Evolutionary conservation across 1,140 invertebrate species (phyloP), one percentile per base, ranked within the genome.

Genomic region (Myzus persicae): DNA sequence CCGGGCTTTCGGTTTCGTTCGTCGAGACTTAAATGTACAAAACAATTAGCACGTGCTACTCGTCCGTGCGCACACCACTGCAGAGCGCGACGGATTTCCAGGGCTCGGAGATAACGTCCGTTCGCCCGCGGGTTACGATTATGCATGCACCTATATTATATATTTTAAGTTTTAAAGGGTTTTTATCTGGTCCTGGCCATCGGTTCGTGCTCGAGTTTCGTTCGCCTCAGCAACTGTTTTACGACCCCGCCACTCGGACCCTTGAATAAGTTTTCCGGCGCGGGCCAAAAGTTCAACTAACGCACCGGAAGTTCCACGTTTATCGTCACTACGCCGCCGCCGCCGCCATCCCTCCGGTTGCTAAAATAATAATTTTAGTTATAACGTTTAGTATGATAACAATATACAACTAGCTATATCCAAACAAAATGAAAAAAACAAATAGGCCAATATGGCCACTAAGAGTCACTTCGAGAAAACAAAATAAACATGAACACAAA

Each of bases 41-140:
- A 84, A 84, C 82, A 84, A 84, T 84, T 40, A 40, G 82, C 82
- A 40, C 82, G 82, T 84, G 82, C 82, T 40, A 26, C 82, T 40
- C 82, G 24, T 40, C 22, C 36, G 81, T 40, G 38, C 81, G 81
- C 36, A 24, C 38, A 82, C 76, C 20, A 81, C 59, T 40, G 81
- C 22, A 24, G n/a, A 3, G n/a, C 31, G 36, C 59, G 6, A 82
- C 36, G 81, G 5, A 82, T 84, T 84, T 84, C 11, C 38, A 7
- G 20, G 40, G 20, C 81, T 82, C 38, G 2, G 82, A 84, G 82
- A 84, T 84, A 84, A 84, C 81, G 81, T 82, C 81, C 81, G 20
- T 40, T 36, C 38, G 81, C 38, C 81, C 38, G 38, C 81, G 81
- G 36, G 81, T 36, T 40, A 36, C 81, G 81, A 82, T 40, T 36